Base-by-base conservation (phyloP, 2,797 vertebrate species). In the Spinibarbus caldwelli region DNA sequence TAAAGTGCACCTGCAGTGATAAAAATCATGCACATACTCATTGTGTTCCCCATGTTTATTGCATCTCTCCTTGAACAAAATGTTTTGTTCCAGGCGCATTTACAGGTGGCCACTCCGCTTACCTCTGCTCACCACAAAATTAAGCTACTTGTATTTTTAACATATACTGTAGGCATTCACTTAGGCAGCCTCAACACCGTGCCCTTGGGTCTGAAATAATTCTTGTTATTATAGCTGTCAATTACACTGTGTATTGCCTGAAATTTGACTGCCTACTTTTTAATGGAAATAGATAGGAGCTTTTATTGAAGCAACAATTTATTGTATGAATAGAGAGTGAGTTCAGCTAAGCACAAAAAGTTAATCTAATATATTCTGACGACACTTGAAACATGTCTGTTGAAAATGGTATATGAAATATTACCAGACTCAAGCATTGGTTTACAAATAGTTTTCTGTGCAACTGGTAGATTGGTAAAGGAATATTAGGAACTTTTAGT, bases 241-340 rank as follows among this genome's bases (percentile, higher is more conserved):
- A 91, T 91, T 91, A 89, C 91, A 90, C 89, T 90, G 70, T 87
- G 89, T 83, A 76, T 93, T 93, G 87, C 78, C 90, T 80, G 90
- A 90, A 92, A 94, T 93, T 92, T 93, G 93, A 94, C 88, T 87
- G 84, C 83, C 76, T 73, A 90, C 90, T 92, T 90, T 91, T 87
- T 90, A 89, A 93, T 92, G 59, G 80, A 85, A 92, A 90, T 86
- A 92, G 88, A 89, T 85, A 85, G 90, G 85, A 83, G 87, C 85
- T 90, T 93, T 91, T 88, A 91, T 89, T 88, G 91, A 87, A 86
- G 87, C 89, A 90, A 91, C 90, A 90, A 89, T 93, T 92, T 86
- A 71, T 87, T 90, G 90, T 93, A 89, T 87, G 88, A 89, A 88
- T 90, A 85, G 86, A 91, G 86, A 92, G 88, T 91, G 89, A 92